A percentile compares a stretch with the other conserved stretches of the same genome.
These are phyloP conservation scores for Enteromius fasciolatus DNA, from an alignment of 2,797 vertebrate genomes.

Conservation along the genomic window DNA sequence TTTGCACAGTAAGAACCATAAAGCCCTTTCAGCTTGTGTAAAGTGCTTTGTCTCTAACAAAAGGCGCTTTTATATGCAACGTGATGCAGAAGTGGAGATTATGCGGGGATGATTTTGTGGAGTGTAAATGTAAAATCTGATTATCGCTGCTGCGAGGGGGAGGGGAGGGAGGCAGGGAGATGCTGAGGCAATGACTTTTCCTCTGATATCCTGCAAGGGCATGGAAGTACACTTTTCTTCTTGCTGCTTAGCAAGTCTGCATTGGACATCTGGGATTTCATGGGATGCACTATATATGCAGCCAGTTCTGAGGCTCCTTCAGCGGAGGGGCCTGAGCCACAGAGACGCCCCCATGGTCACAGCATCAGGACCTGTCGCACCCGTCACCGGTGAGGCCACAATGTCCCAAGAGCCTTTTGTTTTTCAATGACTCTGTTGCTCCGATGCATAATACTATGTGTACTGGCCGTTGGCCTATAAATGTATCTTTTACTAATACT, in stretches of 20 bases:
- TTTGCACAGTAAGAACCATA: conserved; percentile 13
- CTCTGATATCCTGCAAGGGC: conserved; percentile 60
- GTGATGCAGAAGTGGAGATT: conserved; percentile 73
- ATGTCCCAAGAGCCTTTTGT: not conserved
- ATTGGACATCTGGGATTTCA: conserved; percentile 69
- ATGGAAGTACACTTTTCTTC: conserved; percentile 65
- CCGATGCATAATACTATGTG: not conserved
- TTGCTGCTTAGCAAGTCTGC: conserved; percentile 64
- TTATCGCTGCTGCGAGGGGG: conserved; percentile 63
- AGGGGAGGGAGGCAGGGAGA: conserved; percentile 67
- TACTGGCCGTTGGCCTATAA: not conserved
- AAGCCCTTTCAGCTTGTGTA: conserved; percentile 53
- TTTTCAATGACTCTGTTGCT: not conserved
- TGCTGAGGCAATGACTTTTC: conserved; percentile 78
- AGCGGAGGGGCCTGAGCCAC: conserved; percentile 72
- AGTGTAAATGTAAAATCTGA: conserved; percentile 81
- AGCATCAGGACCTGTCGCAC: conserved; percentile 40
- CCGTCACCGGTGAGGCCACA: conserved; percentile 56
- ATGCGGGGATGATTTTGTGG: conserved; percentile 75
- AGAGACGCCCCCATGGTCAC: conserved; percentile 60
- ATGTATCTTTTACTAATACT: not conserved
- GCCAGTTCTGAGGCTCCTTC: conserved; percentile 80
- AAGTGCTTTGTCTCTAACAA: conserved; percentile 55
- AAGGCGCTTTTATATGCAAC: conserved; percentile 57
- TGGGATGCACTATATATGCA: conserved; percentile 82